Base-by-base conservation (phyloP, 2,113 vertebrate species). In the Scytalopus superciliaris region DNA sequence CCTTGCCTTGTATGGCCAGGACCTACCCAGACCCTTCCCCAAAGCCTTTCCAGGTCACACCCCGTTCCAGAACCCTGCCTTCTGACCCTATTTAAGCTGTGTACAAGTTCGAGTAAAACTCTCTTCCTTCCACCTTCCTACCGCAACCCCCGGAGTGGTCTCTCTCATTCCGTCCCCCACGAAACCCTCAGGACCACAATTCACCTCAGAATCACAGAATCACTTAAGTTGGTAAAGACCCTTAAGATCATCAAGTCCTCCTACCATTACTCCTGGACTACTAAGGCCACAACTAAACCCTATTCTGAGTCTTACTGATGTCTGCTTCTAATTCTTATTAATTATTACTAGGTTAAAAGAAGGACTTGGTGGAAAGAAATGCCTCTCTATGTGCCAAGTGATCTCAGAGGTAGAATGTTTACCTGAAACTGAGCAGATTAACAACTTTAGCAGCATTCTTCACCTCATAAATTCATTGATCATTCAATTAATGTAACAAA, bases 301-400 rank as follows among this genome's bases (percentile, higher is more conserved):
- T 63, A 11, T 35, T 9, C 37, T 25, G 9, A 44, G 16, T 19
- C 19, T 22, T 44, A 37, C 18, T 16, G 25, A 12, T 19, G 4
- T 6, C 25, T 25, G 7, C 14, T 60, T 75, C 6, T 62, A 67
- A 23, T 19, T 42, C 3, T 69, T 31, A 22, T 12, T 22, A 47
- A 47, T 28, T 73, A 33, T 10, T 50, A 11, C 53, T 30, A 53
- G 9, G 3, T 27, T 59, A 56, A 9, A 84, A 74, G n/a, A 53
- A 70, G 0, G 2, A 0, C 0, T 1, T 68, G 22, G 72, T 68
- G 6, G 7, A 42, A 77, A 27, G 9, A 30, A 28, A 44, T 9
- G 4, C 1, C 10, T 73, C 10, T 53, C 4, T 30, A 68, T 28
- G 19, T 27, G 39, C 2, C 0, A 5, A 19, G 2, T 52, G 25